Percentiles rank a stretch among this genome's conserved stretches.
Conservation (phyloP, 2,113 vertebrate genomes). For the Amphilophus citrinellus region DNA sequence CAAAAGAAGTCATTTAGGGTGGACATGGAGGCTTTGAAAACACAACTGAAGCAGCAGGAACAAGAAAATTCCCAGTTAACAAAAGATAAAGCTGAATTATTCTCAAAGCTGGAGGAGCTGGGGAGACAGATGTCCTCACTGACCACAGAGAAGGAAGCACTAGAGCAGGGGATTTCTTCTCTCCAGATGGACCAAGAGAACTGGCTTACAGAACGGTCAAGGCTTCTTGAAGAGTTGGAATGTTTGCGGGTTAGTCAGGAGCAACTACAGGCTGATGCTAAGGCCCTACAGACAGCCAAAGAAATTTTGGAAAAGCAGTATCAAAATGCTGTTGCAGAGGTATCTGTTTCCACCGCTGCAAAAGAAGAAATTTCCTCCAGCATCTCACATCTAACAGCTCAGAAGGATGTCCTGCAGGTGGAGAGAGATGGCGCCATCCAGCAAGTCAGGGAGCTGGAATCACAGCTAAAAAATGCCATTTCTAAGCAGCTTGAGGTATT, state of each 20-base stretch:
- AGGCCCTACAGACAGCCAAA: slow-evolving; percentile 79
- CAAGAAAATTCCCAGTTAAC: slow-evolving; percentile 76
- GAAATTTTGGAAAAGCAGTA: slow-evolving; percentile 62
- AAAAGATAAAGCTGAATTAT: slow-evolving; percentile 73
- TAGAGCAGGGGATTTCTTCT: slow-evolving; percentile 78
- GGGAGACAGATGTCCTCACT: slow-evolving; percentile 70
- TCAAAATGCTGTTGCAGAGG: slow-evolving; percentile 48
- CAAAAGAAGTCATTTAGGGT: slow-evolving; percentile 79
- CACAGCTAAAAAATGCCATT: slow-evolving; percentile 87
- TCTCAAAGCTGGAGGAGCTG: slow-evolving; percentile 73
- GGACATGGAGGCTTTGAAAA: slow-evolving; percentile 77
- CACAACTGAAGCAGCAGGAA: slow-evolving; percentile 68
- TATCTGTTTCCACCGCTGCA: slow-evolving; percentile 22
- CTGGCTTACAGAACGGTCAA: slow-evolving; percentile 65
- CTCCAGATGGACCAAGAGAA: slow-evolving; percentile 71
- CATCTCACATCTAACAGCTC: slow-evolving; percentile 78
- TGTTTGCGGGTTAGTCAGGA: slow-evolving; percentile 68
- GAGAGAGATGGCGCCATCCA: slow-evolving; percentile 85
- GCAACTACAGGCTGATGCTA: slow-evolving; percentile 69
- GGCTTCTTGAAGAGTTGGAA: slow-evolving; percentile 71
- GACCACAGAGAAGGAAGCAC: slow-evolving; percentile 78
- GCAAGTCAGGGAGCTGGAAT: slow-evolving; percentile 86
- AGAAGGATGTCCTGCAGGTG: slow-evolving; percentile 75
- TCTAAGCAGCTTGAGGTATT: slow-evolving; percentile 88
- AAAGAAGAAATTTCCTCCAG: slow-evolving; percentile 82